Evolutionary conservation across 2,888 invertebrate genomes (phyloP).

Genomic region (Gasteruption jaculator): DNA sequence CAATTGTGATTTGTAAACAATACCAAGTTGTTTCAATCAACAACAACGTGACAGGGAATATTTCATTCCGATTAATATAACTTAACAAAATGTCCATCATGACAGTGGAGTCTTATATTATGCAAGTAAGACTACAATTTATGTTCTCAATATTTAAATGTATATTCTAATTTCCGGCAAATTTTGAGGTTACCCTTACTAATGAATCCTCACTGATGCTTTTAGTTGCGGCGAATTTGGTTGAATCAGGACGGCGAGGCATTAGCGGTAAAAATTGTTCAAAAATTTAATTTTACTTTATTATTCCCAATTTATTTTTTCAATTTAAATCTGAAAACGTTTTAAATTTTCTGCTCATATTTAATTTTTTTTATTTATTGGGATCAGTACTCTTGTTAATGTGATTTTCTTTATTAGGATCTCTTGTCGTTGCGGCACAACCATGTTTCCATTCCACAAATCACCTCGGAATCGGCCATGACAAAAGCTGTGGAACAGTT

Average conservation of each 20-base stretch:
- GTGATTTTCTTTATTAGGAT: slow-evolving; percentile 29
- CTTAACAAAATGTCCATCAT: too few species aligned
- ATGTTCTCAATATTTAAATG: background rate
- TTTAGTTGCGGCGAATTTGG: slow-evolving; percentile 45
- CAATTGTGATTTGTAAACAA: too few species aligned
- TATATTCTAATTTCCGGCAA: too few species aligned
- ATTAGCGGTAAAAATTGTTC: slow-evolving; percentile 37
- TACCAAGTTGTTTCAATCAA: too few species aligned
- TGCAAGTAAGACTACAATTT: slow-evolving; percentile 29
- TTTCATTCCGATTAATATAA: too few species aligned
- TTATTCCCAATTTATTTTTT: slow-evolving; percentile 7
- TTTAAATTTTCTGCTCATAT: background rate
- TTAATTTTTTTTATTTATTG: background rate
- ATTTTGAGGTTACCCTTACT: slow-evolving; percentile 18
- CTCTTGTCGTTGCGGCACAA: slow-evolving; percentile 41
- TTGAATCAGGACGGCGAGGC: slow-evolving; percentile 40
- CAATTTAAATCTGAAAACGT: background rate
- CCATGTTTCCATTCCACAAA: slow-evolving; percentile 34
- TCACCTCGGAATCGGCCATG: slow-evolving; percentile 36
- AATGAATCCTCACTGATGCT: slow-evolving; percentile 15
- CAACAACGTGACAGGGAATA: too few species aligned
- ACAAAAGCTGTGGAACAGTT: slow-evolving; percentile 41
- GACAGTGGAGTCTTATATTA: slow-evolving; percentile 40
- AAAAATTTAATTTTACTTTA: background rate
- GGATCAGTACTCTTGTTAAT: slow-evolving; percentile 2